Evolutionary conservation across 2,113 vertebrate species (phyloP).

Genomic region (Salvelinus fontinalis): DNA sequence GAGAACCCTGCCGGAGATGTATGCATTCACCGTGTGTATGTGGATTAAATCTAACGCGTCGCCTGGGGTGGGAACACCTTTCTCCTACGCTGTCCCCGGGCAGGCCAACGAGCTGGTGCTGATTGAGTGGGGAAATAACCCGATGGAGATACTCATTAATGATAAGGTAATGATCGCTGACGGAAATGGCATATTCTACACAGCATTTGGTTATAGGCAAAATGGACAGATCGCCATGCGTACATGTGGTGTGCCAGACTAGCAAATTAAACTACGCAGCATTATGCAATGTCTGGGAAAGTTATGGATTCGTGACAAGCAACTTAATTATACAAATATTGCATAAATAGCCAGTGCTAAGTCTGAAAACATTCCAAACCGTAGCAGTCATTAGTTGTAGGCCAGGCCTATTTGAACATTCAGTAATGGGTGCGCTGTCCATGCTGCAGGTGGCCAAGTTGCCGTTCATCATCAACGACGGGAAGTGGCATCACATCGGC

Average conservation of each 20-base stretch:
- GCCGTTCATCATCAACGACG: constrained; percentile 92
- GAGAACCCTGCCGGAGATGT: constrained; percentile 95
- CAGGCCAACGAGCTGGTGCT: constrained; percentile 96
- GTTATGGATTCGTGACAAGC: no score
- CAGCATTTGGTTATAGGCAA: neutral
- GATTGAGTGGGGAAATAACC: constrained; percentile 96
- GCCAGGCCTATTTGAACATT: neutral
- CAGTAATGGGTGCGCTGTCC: neutral
- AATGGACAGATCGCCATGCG: neutral
- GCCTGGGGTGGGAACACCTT: constrained; percentile 90
- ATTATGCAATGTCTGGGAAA: no score
- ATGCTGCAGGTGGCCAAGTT: constrained; percentile 88
- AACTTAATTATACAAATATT: no score
- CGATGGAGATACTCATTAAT: constrained; percentile 96
- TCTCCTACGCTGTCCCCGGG: constrained; percentile 91
- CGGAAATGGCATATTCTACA: neutral
- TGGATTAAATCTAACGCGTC: constrained; percentile 96
- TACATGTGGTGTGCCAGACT: no score
- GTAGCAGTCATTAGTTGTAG: neutral
- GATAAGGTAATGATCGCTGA: constrained; percentile 82
- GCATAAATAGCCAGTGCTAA: no score
- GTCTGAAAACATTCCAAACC: no score
- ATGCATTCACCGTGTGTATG: constrained; percentile 92
- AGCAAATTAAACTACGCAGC: no score
- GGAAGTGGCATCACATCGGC: constrained; percentile 97